Base-by-base conservation (phyloP, 1,140 invertebrate genomes). In the Drosophila grimshawi region DNA sequence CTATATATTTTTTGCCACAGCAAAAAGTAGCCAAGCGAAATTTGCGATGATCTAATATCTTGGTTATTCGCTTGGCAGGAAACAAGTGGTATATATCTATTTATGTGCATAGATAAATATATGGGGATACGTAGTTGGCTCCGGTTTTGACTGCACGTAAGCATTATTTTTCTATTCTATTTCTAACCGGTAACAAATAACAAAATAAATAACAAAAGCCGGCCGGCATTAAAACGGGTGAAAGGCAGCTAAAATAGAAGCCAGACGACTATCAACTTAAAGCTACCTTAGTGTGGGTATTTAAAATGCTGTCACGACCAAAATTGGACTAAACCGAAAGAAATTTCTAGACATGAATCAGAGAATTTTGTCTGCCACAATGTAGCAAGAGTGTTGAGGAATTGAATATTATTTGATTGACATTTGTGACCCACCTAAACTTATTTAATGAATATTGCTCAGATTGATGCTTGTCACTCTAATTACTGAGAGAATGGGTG, bases 1-100 rank as follows among this genome's bases (percentile, higher is more conserved):
- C 39, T 48, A 5, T 57, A 32, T 29, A 30, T 61, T 60, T 52
- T 68, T 51, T 63, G 29, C 52, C 61, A 52, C 62, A 49, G 56
- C 35, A 61, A 55, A 75, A 61, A 76, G 39, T 51, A 57, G 51
- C 52, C 56, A 7, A 39, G 37, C 69, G 53, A 86, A 76, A 80
- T 70, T 66, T 80, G 11, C 52, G 83, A 88, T 88, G 83, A 88
- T 89, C 83, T 89, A 88, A 88, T 88, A 49, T 35, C 65, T 45
- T 45, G 52, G 43, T 60, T 41, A 35, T 56, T 46, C 33, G 69
- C 30, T 76, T 71, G 63, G 59, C 67, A 60, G 61, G 61, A 76
- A 76, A 48, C 39, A 83, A 79, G 35, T 65, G 32, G 41, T 29
- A 32, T 59, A 62, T 79, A 64, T 33, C 52, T 65, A 43, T 37